These are phyloP conservation scores for Xestoiulus laeticollis DNA, from an alignment of 2,888 invertebrate species.

Conservation along the genomic window DNA sequence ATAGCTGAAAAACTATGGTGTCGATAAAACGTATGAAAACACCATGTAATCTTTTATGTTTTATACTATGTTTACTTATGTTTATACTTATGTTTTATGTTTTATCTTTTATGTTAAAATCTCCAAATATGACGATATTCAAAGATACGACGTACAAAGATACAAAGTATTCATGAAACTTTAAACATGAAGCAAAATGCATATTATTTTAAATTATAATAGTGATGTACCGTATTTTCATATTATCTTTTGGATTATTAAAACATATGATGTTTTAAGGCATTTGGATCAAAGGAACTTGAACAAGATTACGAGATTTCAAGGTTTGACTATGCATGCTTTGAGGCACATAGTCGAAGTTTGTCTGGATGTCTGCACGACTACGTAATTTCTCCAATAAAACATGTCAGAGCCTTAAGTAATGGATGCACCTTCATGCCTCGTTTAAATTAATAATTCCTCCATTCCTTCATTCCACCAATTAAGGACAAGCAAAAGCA, in stretches of 20 bases:
- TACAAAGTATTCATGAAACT: too few species aligned
- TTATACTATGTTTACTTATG: too few species aligned
- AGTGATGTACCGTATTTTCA: background rate
- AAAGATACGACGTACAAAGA: too few species aligned
- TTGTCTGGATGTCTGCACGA: background rate
- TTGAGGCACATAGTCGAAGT: background rate
- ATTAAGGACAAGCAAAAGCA: background rate
- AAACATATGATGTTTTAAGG: too few species aligned
- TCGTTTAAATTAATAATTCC: slow-evolving; percentile 11
- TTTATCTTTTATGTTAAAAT: background rate
- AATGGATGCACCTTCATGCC: background rate
- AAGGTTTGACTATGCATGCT: background rate
- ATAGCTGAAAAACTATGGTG: too few species aligned
- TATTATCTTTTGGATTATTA: background rate
- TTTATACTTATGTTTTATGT: too few species aligned
- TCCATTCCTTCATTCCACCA: background rate
- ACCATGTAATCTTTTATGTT: background rate
- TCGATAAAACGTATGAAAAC: background rate
- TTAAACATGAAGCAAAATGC: too few species aligned
- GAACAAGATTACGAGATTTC: too few species aligned
- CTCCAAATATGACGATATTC: too few species aligned
- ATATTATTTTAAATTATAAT: background rate
- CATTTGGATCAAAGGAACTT: too few species aligned
- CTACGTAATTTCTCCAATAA: background rate
- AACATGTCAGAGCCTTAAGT: background rate